These are phyloP conservation scores for Halcyon malimbica DNA, from an alignment of 2,113 vertebrate species.

Conservation along the genomic window DNA sequence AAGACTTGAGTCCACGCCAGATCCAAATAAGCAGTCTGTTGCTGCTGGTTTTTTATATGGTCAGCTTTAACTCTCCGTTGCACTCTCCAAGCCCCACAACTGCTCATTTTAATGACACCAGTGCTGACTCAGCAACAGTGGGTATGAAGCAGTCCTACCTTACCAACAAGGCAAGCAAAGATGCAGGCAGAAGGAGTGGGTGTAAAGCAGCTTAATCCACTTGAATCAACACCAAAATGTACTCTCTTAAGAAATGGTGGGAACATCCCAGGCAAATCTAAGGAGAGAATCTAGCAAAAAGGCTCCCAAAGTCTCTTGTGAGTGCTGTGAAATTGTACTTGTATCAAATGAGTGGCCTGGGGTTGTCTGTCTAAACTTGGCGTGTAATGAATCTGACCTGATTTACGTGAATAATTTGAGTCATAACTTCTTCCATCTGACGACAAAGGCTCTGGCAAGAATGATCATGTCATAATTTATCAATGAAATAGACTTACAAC, in stretches of 20 bases:
- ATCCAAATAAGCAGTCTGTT: conserved; percentile 6
- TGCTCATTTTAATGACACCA: background rate
- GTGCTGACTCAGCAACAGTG: background rate
- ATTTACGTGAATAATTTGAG: conserved; percentile 49
- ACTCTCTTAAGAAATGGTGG: background rate
- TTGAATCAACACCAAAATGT: background rate
- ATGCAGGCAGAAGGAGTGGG: accelerated
- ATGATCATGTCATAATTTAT: conserved; percentile 37
- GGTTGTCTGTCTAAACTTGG: background rate
- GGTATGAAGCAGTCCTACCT: background rate
- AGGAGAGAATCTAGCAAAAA: background rate
- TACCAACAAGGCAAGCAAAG: background rate
- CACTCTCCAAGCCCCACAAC: background rate
- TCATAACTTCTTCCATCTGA: conserved; percentile 17
- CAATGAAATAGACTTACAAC: conserved; percentile 22
- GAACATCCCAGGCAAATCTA: background rate
- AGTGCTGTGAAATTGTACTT: background rate
- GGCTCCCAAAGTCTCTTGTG: background rate
- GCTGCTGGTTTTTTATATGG: background rate
- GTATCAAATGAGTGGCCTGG: background rate
- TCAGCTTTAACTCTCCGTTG: background rate
- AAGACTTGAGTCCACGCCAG: background rate
- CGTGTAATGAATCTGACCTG: conserved; percentile 29
- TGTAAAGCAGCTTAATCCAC: background rate
- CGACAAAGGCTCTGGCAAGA: conserved; percentile 11